Base-by-base conservation (phyloP, 2,888 invertebrate genomes). In the Thecophora atra region DNA sequence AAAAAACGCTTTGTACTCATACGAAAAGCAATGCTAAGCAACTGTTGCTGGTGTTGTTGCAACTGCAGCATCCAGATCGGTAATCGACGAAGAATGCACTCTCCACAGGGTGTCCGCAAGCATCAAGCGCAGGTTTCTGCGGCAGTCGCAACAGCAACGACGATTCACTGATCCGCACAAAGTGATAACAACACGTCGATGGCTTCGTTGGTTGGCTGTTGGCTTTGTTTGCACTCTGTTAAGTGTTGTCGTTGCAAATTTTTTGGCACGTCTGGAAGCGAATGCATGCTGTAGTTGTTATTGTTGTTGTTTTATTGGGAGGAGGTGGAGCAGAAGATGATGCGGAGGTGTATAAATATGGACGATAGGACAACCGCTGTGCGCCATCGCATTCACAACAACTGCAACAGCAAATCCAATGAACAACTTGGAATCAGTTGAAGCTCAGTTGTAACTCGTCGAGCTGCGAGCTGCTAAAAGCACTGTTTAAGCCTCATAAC, bases 71-170 rank as follows among this genome's bases (percentile, higher is more conserved):
- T 72, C 73, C 75, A 76, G 76, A 77, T 78, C 73, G 75, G 75
- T 77, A 78, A 78, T 78, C 77, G 77, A 73, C 76, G 72, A 77
- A 78, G 79, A 77, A 79, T 79, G 77, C 76, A 77, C 76, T 73
- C 78, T 72, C 78, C 77, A 77, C 76, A 78, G 79, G 79, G 79
- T 78, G 78, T 76, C 72, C 26, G 42, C 76, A 72, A 76, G 72
- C 75, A 75, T 76, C 76, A 76, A 74, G 73, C 72, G 72, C 74
- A 47, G 73, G 70, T 70, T 74, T 72, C 69, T 70, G 74, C 47
- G 51, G 15, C 65, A 51, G 24, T 47, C 17, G 26, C 26, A 51
- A 26, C 65, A 17, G 15, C 47, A n/a, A 17, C 47, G 28, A 58
- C 58, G 28, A 24, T 54, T 54, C 21, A 58, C 58, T 24, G 58